phyloP scores from a whole-genome alignment of 2,888 invertebrate species.

The Alsophila aescularia region DNA sequence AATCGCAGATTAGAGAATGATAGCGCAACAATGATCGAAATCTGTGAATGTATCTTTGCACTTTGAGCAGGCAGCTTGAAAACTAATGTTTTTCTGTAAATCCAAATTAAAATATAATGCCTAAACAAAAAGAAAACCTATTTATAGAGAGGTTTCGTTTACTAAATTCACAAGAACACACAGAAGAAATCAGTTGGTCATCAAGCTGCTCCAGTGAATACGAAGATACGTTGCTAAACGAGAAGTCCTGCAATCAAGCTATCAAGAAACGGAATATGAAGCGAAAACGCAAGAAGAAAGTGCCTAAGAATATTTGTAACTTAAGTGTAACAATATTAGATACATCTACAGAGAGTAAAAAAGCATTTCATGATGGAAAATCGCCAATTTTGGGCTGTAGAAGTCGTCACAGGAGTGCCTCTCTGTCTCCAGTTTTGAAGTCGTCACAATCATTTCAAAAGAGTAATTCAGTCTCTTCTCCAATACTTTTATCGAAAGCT shows the following conservation, averaged over 20 bases:
- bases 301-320: slow-evolving; percentile 56
- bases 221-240: slow-evolving; percentile 49
- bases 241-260: slow-evolving; percentile 36
- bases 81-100: neutral
- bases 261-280: slow-evolving; percentile 46
- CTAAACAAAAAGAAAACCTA: slow-evolving; percentile 56
- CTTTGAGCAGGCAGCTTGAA: too few relatives aligned
- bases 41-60: too few relatives aligned
- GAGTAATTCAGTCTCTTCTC: slow-evolving; percentile 43
- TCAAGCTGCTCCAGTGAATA: slow-evolving; percentile 70
- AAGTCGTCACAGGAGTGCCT: slow-evolving; percentile 15
- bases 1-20: too few relatives aligned
- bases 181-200: slow-evolving; percentile 71
- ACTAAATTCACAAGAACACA: slow-evolving; percentile 65
- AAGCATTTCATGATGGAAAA: slow-evolving; percentile 28
- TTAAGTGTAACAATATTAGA: slow-evolving; percentile 61
- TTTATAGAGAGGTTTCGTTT: slow-evolving; percentile 63
- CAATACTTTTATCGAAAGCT: slow-evolving; percentile 44
- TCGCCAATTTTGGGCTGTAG: slow-evolving; percentile 48
- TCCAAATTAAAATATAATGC: slow-evolving; percentile 43
- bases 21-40: too few relatives aligned
- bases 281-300: slow-evolving; percentile 65
- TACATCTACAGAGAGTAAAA: slow-evolving; percentile 36
- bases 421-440: slow-evolving; percentile 49
- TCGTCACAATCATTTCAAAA: slow-evolving; percentile 28